Evolutionary conservation across 2,797 vertebrate genomes (phyloP).

Genomic region (Falco novaeseelandiae): DNA sequence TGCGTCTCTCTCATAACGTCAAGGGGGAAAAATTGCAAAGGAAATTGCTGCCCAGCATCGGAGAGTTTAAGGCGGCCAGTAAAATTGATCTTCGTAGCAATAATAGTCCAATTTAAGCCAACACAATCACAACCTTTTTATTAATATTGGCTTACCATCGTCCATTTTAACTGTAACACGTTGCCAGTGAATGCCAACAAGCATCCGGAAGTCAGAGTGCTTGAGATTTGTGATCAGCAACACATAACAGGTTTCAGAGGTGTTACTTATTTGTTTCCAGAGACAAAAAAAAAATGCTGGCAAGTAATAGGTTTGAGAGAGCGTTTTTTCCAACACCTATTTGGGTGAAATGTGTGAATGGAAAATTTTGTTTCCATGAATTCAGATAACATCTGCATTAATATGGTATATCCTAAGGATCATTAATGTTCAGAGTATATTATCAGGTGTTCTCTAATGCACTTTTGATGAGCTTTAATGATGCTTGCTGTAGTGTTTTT

Average conservation of each 20-base stretch:
- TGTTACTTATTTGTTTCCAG: background rate
- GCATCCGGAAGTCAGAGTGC: background rate
- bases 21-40: background rate
- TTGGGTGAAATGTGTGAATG: slow-evolving; percentile 26
- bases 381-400: slow-evolving; percentile 69
- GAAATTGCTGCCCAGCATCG: background rate
- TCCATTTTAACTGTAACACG: background rate
- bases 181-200: background rate
- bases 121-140: background rate
- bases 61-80: background rate
- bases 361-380: slow-evolving; percentile 40
- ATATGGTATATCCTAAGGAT: slow-evolving; percentile 62
- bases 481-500: slow-evolving; percentile 70
- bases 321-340: background rate
- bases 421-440: slow-evolving; percentile 72
- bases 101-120: background rate
- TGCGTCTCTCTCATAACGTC: background rate
- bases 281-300: background rate
- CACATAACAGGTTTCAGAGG: background rate
- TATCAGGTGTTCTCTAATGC: slow-evolving; percentile 77
- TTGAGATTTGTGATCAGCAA: background rate
- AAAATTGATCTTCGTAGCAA: background rate
- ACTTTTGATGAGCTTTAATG: slow-evolving; percentile 77
- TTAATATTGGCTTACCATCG: background rate
- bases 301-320: background rate